Conservation (phyloP, 2,888 invertebrate species). For the Synergus laeviventris region DNA sequence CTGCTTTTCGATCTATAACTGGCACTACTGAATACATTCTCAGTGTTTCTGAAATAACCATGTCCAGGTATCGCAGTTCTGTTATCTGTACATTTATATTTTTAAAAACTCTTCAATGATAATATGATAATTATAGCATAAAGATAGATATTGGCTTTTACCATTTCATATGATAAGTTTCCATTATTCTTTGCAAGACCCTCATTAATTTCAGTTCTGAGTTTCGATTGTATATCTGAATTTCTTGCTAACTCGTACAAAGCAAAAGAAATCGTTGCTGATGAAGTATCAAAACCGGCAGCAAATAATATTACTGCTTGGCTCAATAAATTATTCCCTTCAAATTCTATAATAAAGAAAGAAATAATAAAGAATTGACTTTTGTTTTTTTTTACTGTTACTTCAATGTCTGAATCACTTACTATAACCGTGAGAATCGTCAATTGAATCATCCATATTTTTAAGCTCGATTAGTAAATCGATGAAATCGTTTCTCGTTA, state of each 20-base stretch:
- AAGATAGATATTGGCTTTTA: neutral
- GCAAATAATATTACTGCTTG: neutral
- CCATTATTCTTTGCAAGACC: neutral
- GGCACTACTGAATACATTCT: neutral
- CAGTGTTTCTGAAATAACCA: conserved; percentile 2
- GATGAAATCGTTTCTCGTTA: neutral
- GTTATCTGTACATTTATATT: neutral
- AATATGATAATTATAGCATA: neutral
- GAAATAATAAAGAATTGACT: neutral
- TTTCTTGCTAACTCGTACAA: neutral
- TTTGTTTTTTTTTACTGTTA: neutral
- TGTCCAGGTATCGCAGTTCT: neutral
- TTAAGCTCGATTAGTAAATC: neutral
- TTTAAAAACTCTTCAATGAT: neutral
- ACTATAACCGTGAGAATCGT: neutral
- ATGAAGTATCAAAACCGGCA: neutral
- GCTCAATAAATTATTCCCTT: neutral
- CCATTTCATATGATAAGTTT: neutral
- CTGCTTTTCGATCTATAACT: neutral
- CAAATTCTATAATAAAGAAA: neutral
- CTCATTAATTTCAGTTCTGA: neutral
- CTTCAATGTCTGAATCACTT: neutral
- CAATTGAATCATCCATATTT: neutral
- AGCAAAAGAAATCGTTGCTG: neutral
- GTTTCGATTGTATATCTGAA: neutral